Base-by-base conservation (phyloP, 2,888 invertebrate species). In the Poecilus cupreus region DNA sequence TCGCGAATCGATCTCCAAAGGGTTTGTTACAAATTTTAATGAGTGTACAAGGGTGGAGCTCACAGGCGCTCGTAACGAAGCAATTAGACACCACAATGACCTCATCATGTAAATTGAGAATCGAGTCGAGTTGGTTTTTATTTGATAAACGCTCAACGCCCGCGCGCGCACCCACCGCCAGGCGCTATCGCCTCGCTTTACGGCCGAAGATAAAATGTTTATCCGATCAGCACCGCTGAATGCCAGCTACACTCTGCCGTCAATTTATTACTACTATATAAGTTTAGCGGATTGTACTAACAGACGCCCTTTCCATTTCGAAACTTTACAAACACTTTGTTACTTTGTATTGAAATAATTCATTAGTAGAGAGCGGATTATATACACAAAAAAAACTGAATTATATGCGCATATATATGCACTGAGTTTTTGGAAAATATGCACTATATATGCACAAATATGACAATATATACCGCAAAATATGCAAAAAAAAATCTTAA, bases 11-110 rank as follows among this genome's bases (percentile, higher is more conserved):
- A 79, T 70, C 51, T 39, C 43, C 32, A 79, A 32, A 70, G 68
- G 80, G 80, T 54, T 72, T 57, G 39, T 49, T 72, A 54, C 70
- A 72, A 57, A 81, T 81, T 81, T 81, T 81, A 75, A 81, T 81
- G 75, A 81, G 60, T 57, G 54, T 77, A 57, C 51, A 68, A 51
- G 77, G 68, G 78, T 18, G 68, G 49, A 68, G 32, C 46, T 49
- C 18, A 32, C 37, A 76, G 54, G 60, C 68, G 39, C 37, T 6
- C 13, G 20, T 81, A 81, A 81, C 75, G 75, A 81, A 75, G 75
- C 81, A 81, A 81, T 81, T 81, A 81, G 75, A 81, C 75, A 64
- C 81, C 75, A 60, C 74, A 81, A 81, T 74, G 75, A 75, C 81
- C 81, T 75, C 81, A 81, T 74, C 81, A 75, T 80, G 81, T 26